These are phyloP conservation scores for Anodontia alba DNA, from an alignment of 2,888 invertebrate genomes.

Conservation along the genomic window DNA sequence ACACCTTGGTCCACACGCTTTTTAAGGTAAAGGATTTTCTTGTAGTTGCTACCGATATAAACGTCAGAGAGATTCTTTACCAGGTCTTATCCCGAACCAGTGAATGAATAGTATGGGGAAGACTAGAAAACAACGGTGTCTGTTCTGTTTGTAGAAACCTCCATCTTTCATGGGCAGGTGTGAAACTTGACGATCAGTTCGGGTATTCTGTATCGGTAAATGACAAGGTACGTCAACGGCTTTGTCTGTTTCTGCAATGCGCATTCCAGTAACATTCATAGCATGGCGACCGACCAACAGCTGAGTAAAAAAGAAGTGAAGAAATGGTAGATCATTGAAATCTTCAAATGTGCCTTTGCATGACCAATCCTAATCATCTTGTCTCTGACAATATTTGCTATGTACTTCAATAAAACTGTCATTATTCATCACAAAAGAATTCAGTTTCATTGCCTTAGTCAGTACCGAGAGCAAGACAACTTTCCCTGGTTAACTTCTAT, in stretches of 20 bases:
- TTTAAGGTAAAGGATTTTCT: slow-evolving; percentile 16
- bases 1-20: slow-evolving; percentile 30
- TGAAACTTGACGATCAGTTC: slow-evolving; percentile 37
- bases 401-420: neutral
- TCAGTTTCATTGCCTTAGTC: neutral
- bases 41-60: slow-evolving; percentile 1
- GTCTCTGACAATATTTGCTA: neutral
- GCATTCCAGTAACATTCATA: slow-evolving; percentile 19
- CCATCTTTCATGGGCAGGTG: slow-evolving; percentile 33
- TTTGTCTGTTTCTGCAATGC: slow-evolving; percentile 35
- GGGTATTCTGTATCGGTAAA: slow-evolving; percentile 38
- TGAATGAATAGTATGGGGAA: slow-evolving; percentile 19
- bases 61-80: slow-evolving; percentile 19
- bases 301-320: slow-evolving; percentile 27
- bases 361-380: slow-evolving; percentile 18
- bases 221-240: slow-evolving; percentile 39
- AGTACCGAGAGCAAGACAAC: too few relatives aligned
- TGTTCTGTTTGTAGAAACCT: slow-evolving; percentile 27
- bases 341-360: slow-evolving; percentile 14
- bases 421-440: neutral
- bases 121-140: slow-evolving; percentile 24
- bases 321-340: slow-evolving; percentile 25
- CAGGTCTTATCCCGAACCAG: slow-evolving; percentile 21
- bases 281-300: slow-evolving; percentile 28
- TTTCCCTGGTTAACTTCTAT: neutral